Base-by-base conservation (phyloP, 2,888 invertebrate species). In the Athetis lepigone region DNA sequence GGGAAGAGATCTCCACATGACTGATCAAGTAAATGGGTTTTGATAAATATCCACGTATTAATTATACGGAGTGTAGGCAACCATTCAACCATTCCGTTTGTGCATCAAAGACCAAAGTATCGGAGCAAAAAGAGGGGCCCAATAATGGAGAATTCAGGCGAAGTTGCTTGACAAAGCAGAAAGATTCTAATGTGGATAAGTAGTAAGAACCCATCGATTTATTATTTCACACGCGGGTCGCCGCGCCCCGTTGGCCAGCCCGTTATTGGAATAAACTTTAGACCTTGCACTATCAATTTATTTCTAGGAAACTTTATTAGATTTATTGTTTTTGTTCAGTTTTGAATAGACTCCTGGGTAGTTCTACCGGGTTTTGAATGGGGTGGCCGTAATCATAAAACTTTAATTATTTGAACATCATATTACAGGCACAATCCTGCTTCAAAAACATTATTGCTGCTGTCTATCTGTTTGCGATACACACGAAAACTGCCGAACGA, bases 211-310 rank as follows among this genome's bases (percentile, higher is more conserved):
- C 19, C 21, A 27, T 51, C 51, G 50, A 69, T 69, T 52, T 66
- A 73, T 73, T 60, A 59, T 75, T 60, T 69, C 13, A 13, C 47
- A 19, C 42, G 36, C n/a, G 27, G 21, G 21, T n/a, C 19, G 27
- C 19, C 23, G n/a, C 7, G 18, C 11, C 11, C 27, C 21, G 18
- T 5, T 39, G 37, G 18, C 4, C 36, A n/a, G 40, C n/a, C 27
- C 4, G 61, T 49, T 57, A 54, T 70, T 57, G 40, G 39, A 57
- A 65, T 71, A 74, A 65, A 76, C 60, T 76, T 70, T 65, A 65
- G 23, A 39, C 56, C 55, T 55, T 58, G 40, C 55, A 64, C 73
- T 72, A 72, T 67, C 54, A 60, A 75, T 75, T 77, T 66, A 77
- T 46, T 56, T 21, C 29, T 37, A 16, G 52, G 45, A 36, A 66